These are phyloP conservation scores for Orycteropus afer DNA, from an alignment of 2,113 vertebrate species.

Conservation along the genomic window DNA sequence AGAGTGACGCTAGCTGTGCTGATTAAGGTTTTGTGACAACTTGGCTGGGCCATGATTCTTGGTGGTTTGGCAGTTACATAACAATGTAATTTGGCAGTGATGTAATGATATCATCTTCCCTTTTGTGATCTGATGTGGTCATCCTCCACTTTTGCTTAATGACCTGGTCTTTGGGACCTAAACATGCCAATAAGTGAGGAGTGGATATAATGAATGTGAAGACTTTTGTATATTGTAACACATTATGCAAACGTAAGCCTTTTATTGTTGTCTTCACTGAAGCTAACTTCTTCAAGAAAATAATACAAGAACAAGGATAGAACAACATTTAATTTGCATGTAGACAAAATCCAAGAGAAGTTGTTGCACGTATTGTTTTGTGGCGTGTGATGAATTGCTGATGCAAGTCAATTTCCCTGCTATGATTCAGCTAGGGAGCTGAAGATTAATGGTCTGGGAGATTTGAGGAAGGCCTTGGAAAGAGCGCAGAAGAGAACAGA, in stretches of 20 bases:
- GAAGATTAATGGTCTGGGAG: not conserved
- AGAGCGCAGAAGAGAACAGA: not conserved
- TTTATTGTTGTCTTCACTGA: not conserved
- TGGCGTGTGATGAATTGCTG: not conserved
- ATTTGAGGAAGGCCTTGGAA: not conserved
- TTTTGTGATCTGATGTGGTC: not conserved
- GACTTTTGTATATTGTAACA: not conserved
- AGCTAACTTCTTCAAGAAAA: slow-evolving; percentile 42
- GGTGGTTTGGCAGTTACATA: not conserved
- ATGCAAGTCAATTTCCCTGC: not conserved
- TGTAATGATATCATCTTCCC: not conserved
- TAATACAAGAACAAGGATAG: slow-evolving; percentile 24
- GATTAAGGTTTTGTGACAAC: not conserved
- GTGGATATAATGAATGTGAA: not conserved
- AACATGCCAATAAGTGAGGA: not conserved
- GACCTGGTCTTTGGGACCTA: not conserved
- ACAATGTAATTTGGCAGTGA: not conserved
- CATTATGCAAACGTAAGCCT: not conserved
- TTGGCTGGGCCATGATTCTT: not conserved
- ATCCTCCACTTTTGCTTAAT: not conserved
- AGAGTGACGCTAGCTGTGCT: not conserved
- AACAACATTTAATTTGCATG: slow-evolving; percentile 33
- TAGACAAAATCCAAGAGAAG: slow-evolving; percentile 3
- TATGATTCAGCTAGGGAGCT: not conserved
- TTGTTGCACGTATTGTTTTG: slow-evolving; percentile 24